Base-by-base conservation (phyloP, 2,113 vertebrate genomes). In the Cervus canadensis region DNA sequence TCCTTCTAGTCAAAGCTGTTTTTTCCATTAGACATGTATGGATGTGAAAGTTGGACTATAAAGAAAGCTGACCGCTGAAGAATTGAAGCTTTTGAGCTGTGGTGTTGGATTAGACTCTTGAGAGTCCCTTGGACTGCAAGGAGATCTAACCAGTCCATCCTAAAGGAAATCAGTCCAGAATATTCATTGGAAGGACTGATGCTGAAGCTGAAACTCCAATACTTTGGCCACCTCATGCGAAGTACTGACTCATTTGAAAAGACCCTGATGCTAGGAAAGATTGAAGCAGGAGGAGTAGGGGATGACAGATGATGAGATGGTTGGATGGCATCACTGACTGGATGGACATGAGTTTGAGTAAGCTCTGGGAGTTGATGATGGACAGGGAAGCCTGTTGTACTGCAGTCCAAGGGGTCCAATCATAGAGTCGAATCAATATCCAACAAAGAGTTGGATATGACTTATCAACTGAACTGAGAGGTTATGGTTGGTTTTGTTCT, bases 141-240 rank as follows among this genome's bases (percentile, higher is more conserved):
- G 4, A 36, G n/a, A 71, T 36, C 64, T 21, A 36, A 71, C 17
- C 64, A 71, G 9, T 71, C 8, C n/a, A 71, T 71, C 9, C n/a
- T 71, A 71, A 71, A 36, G n/a, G 64, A 71, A 71, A 71, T 36
- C n/a, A 71, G n/a, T 71, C n/a, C 19, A 23, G 67, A 36, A 23
- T 71, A 10, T 71, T 71, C 67, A 36, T 12, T 5, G 57, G 67
- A 71, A 71, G 19, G n/a, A 40, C n/a, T 71, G n/a, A 12, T 71
- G 67, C n/a, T 71, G 19, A 71, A 67, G 64, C 64, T 21, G 33
- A 67, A 67, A 67, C 17, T 67, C 64, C 9, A 36, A 23, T 71
- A 36, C 36, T 71, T 40, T 40, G 67, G 19, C 19, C 67, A 40
- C n/a, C 19, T 36, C 2, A 40, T 40, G 19, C 0, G 0, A 71